These are phyloP conservation scores for Leuciscus idus DNA, from an alignment of 2,113 vertebrate species.

Conservation along the genomic window DNA sequence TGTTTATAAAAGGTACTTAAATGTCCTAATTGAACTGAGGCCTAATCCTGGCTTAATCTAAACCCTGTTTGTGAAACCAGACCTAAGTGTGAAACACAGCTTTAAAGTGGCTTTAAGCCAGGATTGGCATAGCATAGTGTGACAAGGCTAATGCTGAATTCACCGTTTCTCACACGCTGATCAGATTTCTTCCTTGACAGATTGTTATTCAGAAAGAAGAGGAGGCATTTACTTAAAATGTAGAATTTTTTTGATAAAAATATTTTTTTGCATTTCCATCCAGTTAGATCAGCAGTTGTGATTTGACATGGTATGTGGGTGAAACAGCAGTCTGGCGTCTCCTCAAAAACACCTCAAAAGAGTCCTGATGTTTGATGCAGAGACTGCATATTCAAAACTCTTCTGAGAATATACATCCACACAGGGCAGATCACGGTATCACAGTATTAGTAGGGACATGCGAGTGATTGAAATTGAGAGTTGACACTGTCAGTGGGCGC, in stretches of 20 bases:
- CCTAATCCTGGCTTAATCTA: too few relatives aligned
- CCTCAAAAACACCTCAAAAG: background rate
- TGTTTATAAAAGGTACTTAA: too few relatives aligned
- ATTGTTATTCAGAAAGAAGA: background rate
- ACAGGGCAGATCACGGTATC: slow-evolving; percentile 17
- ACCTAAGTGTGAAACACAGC: background rate
- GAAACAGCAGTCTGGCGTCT: slow-evolving; percentile 18
- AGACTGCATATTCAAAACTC: background rate
- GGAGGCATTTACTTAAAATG: slow-evolving; percentile 41
- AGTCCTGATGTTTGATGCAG: slow-evolving; percentile 6
- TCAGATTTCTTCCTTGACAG: background rate
- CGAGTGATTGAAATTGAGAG: slow-evolving; percentile 41
- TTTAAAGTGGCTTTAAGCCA: background rate
- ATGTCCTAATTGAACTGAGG: too few relatives aligned
- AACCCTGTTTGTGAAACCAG: too few relatives aligned
- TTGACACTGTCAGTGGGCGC: slow-evolving; percentile 25
- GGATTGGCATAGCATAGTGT: background rate
- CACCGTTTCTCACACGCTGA: background rate
- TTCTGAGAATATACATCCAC: slow-evolving; percentile 40
- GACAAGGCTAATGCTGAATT: background rate
- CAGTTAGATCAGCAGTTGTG: slow-evolving; percentile 33
- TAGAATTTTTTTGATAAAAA: background rate
- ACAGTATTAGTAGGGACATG: background rate
- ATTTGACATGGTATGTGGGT: slow-evolving; percentile 40
- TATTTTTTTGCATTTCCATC: slow-evolving; percentile 4